These are phyloP conservation scores for Nyctibius bracteatus DNA, from an alignment of 2,113 vertebrate species.

Conservation along the genomic window DNA sequence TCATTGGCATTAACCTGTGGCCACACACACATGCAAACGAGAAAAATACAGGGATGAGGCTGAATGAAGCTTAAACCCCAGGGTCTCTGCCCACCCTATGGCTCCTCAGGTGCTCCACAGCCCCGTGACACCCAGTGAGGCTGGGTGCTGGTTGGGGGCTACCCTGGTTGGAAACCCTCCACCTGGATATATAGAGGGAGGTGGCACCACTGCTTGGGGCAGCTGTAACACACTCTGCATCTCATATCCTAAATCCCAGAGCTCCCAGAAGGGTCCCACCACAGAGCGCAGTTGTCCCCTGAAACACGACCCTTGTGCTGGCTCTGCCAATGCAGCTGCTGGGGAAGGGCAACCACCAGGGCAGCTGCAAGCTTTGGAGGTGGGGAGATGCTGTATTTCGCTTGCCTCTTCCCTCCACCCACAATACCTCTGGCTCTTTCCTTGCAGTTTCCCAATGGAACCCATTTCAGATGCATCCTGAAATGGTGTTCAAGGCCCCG, in stretches of 20 bases:
- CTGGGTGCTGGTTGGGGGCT: background rate
- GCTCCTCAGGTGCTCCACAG: background rate
- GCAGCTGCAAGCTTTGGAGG: background rate
- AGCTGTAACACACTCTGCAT: background rate
- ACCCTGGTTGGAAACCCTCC: background rate
- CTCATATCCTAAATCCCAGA: background rate
- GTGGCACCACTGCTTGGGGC: background rate
- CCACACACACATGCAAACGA: background rate
- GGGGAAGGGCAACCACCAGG: background rate
- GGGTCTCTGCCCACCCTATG: background rate
- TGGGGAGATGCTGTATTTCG: background rate
- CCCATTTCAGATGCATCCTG: background rate
- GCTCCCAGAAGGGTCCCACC: background rate
- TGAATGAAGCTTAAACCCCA: background rate
- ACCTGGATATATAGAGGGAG: background rate
- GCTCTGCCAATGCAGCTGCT: background rate
- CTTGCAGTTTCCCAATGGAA: background rate
- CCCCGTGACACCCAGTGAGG: background rate
- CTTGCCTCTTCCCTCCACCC: background rate
- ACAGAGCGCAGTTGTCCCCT: background rate
- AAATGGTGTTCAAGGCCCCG: background rate
- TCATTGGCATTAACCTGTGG: conserved; percentile 63
- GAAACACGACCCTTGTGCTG: background rate
- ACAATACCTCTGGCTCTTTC: background rate
- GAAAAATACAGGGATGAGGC: background rate